Evolutionary conservation across 2,113 vertebrate species (phyloP), one percentile per base, ranked within the genome.

Genomic region (Epinephelus moara): DNA sequence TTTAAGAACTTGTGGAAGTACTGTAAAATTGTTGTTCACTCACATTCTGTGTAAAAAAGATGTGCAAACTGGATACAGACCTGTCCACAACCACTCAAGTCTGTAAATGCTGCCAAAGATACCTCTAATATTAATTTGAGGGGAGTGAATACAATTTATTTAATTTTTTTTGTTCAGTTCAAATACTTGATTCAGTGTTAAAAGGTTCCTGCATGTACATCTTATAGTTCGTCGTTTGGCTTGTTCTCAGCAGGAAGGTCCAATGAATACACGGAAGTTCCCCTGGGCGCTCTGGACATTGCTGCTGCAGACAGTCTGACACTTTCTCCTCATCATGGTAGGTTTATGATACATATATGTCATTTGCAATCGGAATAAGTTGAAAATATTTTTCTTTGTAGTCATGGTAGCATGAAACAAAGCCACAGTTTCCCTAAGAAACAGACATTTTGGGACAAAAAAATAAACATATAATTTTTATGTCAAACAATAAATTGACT

Each of bases 201-300:
- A 37, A 37, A 37, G 33, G 33, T 37, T 52, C n/a, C 25, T 23
- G 8, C 25, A 4, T 30, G 8, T 40, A 47, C 61, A 14, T 27
- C 4, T 82, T 23, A 27, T 17, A 42, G 5, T 69, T 59, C 79
- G 13, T 70, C 3, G 0, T 85, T 61, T 40, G 50, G 21, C 37
- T 10, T 81, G 19, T 57, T 25, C 25, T 81, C 71, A 84, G 71
- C 55, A 72, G 89, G 82, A 50, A 60, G 67, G n/a, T 23, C 92
- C 42, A 74, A 84, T 42, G 97, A 97, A 70, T 98, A 98, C 94
- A 97, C 97, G 3, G 97, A 97, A 90, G 97, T 98, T 91, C 97
- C 97, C 49, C 89, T 98, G 87, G 96, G 95, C 70, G 96, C 96
- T 50, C 91, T 98, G 94, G 96, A 97, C 93, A 96, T 98, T 25